Evolutionary conservation across 1,140 invertebrate genomes (phyloP).

Genomic region (Bombus superbus): DNA sequence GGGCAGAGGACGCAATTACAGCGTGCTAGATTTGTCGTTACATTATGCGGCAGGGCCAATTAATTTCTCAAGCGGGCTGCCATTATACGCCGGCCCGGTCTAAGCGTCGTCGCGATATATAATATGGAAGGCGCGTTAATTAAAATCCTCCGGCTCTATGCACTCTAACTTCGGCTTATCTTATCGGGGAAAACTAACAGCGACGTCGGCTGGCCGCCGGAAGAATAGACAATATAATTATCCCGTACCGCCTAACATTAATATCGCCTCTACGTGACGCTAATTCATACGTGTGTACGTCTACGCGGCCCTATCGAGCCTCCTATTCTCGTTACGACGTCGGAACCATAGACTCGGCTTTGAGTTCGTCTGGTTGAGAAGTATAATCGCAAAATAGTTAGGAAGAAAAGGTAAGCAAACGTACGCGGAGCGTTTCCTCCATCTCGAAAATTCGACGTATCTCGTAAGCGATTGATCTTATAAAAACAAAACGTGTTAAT

Average conservation of each 20-base stretch:
- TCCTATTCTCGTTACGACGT: not conserved
- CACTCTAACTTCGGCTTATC: conserved; percentile 52
- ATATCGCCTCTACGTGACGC: conserved; percentile 42
- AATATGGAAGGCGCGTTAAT: conserved; percentile 51
- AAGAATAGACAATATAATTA: conserved; percentile 56
- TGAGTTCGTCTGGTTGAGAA: not conserved
- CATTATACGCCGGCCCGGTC: conserved; percentile 33
- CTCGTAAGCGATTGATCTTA: no score
- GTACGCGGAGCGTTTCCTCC: no score
- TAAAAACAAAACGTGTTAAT: no score
- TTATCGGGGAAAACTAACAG: conserved; percentile 50
- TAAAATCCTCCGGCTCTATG: conserved; percentile 54
- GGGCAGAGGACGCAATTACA: conserved; percentile 26
- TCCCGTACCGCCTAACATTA: conserved; percentile 33
- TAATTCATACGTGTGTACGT: conserved; percentile 27
- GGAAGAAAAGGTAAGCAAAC: not conserved
- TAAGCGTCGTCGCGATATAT: conserved; percentile 41
- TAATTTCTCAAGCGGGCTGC: conserved; percentile 51
- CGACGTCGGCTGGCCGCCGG: conserved; percentile 34
- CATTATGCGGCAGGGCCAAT: conserved; percentile 45
- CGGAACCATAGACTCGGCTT: not conserved
- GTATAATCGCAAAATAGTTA: not conserved
- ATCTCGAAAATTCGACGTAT: no score
- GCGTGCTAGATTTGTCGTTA: conserved; percentile 44
- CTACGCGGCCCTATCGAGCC: not conserved